Conservation (phyloP, 2,797 vertebrate genomes). For the Notamacropus eugenii region DNA sequence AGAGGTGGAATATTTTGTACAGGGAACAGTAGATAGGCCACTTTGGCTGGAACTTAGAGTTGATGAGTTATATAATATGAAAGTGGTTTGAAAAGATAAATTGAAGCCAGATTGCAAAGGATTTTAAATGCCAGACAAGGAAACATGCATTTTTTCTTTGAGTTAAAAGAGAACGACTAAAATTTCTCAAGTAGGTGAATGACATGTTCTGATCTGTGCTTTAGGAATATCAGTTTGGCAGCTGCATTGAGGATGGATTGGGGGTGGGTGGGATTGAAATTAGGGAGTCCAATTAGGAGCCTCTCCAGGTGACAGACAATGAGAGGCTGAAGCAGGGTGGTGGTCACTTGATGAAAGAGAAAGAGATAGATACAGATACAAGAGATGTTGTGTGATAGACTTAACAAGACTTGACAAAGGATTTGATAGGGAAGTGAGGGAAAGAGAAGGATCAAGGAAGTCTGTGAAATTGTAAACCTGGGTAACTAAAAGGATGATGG, state of each 20-base stretch:
- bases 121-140: neutral
- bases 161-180: neutral
- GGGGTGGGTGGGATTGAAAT: neutral
- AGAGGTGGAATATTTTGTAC: neutral
- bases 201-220: neutral
- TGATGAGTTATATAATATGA: neutral
- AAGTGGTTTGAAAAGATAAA: neutral
- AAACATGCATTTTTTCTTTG: neutral
- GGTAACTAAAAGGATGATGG: neutral
- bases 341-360: neutral
- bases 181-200: neutral
- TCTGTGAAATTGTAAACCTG: neutral
- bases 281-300: neutral
- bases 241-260: neutral
- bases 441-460: neutral
- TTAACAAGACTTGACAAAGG: neutral
- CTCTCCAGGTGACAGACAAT: neutral
- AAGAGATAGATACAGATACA: neutral
- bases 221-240: conserved; percentile 23
- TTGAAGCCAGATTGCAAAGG: neutral
- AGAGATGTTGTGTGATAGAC: neutral
- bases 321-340: neutral
- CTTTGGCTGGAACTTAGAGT: neutral
- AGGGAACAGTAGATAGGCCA: neutral
- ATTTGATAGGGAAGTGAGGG: neutral